Evolutionary conservation across 1,140 invertebrate species (phyloP).

Genomic region (Drosophila watanabei): DNA sequence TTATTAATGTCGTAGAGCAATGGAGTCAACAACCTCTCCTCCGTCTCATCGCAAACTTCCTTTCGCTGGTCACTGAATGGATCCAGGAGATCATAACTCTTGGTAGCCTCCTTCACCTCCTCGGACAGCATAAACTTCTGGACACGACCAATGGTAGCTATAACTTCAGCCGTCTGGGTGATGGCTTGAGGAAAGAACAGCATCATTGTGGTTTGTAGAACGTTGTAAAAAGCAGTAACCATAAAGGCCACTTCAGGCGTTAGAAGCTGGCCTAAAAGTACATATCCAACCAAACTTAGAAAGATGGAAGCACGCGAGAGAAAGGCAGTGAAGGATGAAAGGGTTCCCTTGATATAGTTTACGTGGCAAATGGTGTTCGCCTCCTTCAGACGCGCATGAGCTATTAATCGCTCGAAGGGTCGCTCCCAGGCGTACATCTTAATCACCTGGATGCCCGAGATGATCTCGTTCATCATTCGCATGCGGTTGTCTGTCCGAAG

Average conservation of each 20-base stretch:
- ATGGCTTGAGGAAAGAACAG: constrained; percentile 89
- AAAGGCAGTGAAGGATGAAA: constrained; percentile 91
- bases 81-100: background rate
- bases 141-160: constrained; percentile 89
- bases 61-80: background rate
- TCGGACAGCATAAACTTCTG: constrained; percentile 90
- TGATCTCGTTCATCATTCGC: constrained; percentile 95
- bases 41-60: constrained; percentile 21
- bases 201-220: constrained; percentile 90
- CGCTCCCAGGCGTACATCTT: constrained; percentile 97
- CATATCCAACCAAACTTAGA: constrained; percentile 91
- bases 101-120: constrained; percentile 80
- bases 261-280: constrained; percentile 87
- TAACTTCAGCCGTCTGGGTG: constrained; percentile 89
- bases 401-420: constrained; percentile 90
- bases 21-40: constrained; percentile 35
- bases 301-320: constrained; percentile 92
- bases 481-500: constrained; percentile 93
- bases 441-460: constrained; percentile 95
- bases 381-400: constrained; percentile 87
- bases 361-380: constrained; percentile 88
- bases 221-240: constrained; percentile 90
- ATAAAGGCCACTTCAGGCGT: constrained; percentile 90
- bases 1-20: constrained; percentile 30
- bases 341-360: constrained; percentile 90